Evolutionary conservation across 2,888 invertebrate genomes (phyloP), one percentile per base, ranked within the genome.

Genomic region (Smittia sp.): DNA sequence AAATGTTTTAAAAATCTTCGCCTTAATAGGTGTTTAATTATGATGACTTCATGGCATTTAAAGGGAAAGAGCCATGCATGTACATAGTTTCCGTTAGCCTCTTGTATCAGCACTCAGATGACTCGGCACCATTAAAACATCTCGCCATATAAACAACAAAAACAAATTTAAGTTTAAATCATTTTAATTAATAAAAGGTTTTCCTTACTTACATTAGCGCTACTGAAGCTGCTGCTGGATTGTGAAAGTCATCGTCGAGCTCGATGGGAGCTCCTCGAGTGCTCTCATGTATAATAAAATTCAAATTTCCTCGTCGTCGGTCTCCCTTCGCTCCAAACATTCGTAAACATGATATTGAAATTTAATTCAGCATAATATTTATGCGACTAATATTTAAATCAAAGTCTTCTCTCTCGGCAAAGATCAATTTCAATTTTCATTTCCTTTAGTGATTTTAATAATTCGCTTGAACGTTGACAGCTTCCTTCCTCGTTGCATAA

Each of bases 1-100:
- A 46, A 46, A 46, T 46, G n/a, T 46, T 46, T 46, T 46, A 46
- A 46, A 46, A 32, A 15, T 46, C 46, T 58, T 18, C 22, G 58
- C 4, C 58, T 58, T 58, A 58, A 58, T 58, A 58, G 58, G 18
- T 58, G 58, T 58, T 58, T 58, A 58, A 58, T 58, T 58, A 58
- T 58, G 58, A 58, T 58, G 58, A 58, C 58, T n/a, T 11, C 22
- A 46, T 46, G 52, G 52, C 4, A 11, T 18, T 58, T 58, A 20
- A 58, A 58, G 9, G 18, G 58, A 32, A 32, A 32, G 32, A 9
- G 32, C 32, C 32, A 32, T 32, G 32, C 32, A 32, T 6, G 32
- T 32, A 32, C n/a, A 9, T 32, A 32, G 32, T 32, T 32, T 32
- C 32, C 32, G 3, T 32, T 32, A n/a, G n/a, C n/a, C n/a, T n/a